A percentile compares a stretch with the other conserved stretches of the same genome.
phyloP scores from a whole-genome alignment of 2,113 vertebrate species.

The Oxyruncus cristatus region DNA sequence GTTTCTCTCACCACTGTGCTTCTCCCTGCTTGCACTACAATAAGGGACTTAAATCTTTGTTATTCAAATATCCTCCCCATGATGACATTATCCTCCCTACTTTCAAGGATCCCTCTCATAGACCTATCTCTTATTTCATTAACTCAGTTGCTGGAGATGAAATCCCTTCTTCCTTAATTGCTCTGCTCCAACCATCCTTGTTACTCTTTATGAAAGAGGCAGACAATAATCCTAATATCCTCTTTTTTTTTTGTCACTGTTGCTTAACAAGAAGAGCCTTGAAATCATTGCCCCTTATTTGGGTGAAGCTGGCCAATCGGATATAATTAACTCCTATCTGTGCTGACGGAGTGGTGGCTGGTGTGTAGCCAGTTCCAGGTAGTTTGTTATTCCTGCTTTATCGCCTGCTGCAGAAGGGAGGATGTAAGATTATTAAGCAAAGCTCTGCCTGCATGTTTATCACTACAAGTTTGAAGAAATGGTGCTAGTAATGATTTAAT shows the following conservation, averaged over 20 bases:
- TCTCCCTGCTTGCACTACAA: not conserved
- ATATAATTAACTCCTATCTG: constrained; percentile 69
- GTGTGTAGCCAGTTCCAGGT: constrained; percentile 44
- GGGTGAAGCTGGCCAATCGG: not conserved
- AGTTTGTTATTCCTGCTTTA: constrained; percentile 62
- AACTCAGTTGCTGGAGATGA: constrained; percentile 14
- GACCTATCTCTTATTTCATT: constrained; percentile 18
- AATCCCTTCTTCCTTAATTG: constrained; percentile 42
- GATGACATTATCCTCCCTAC: not conserved
- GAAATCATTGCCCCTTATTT: constrained; percentile 47
- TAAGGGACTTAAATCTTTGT: not conserved
- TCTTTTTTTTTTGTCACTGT: not conserved
- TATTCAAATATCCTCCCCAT: constrained; percentile 4
- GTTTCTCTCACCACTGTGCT: not conserved
- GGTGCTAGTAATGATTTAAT: constrained; percentile 4
- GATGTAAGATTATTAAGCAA: constrained; percentile 40
- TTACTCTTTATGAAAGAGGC: constrained; percentile 8
- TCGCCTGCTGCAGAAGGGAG: constrained; percentile 45
- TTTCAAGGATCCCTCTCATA: constrained; percentile 2
- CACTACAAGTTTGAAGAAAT: constrained; percentile 35
- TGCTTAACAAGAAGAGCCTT: constrained; percentile 39
- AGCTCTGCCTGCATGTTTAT: constrained; percentile 37
- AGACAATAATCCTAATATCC: constrained; percentile 49
- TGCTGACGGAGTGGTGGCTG: not conserved
- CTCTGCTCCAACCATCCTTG: not conserved